Evolutionary conservation across 2,797 vertebrate species (phyloP), one percentile per base, ranked within the genome.

Genomic region (Arnoldichthys spilopterus): DNA sequence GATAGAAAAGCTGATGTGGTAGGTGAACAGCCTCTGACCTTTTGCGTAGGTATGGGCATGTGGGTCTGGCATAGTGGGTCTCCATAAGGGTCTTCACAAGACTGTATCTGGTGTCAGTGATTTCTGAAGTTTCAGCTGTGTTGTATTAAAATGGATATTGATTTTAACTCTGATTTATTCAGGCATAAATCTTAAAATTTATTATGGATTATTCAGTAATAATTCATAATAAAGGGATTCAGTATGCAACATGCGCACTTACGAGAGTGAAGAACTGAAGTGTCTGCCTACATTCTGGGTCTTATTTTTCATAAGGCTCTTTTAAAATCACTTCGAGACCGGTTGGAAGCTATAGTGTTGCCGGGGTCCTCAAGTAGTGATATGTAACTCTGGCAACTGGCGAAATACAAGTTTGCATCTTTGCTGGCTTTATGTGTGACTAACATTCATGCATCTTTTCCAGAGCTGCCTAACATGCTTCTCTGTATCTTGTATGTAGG

Each of bases 401-500:
- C 45, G 32, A 49, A 69, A 32, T 20, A 28, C 3, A 12, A 24
- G 13, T 58, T 45, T 26, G 15, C 22, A 30, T 66, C 13, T 22
- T 24, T 56, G 34, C 24, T 63, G 78, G 58, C 54, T 74, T 78
- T 84, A 67, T 80, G 73, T 66, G 58, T 77, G 61, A 64, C 32
- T 40, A 64, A 64, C 32, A n/a, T n/a, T 22, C 76, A 45, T 71
- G 49, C 59, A 11, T 16, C 69, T 59, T 64, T 74, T 67, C 53
- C 26, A 56, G 30, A 54, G 76, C 28, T 74, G 20, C 90, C 93
- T 96, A 95, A 95, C 92, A 87, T 93, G 92, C 92, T 88, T 94
- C 94, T 95, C 93, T 92, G 95, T 89, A 95, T 95, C 90, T 94
- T 90, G 91, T 91, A 94, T 94, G 91, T 95, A 95, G 95, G 94